Conservation (phyloP, 92 coral and sea anemone genomes). For the Palythoa grandis region DNA sequence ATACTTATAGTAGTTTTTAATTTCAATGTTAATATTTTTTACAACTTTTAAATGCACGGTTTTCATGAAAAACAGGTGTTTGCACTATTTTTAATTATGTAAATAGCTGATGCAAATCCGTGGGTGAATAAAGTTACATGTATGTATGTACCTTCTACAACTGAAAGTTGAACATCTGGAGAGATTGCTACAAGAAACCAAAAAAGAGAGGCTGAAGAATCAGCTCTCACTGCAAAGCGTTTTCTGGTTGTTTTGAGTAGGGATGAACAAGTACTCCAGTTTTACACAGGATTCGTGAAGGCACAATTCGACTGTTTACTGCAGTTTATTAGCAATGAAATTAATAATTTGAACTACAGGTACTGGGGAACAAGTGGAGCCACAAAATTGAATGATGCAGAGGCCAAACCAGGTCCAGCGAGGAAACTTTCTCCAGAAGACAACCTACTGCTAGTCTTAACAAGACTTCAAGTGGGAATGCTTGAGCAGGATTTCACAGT, state of each 20-base stretch:
- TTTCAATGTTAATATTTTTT: too few species aligned
- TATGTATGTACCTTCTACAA: too few species aligned
- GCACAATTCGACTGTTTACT: conserved; percentile 51
- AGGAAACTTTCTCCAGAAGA: conserved; percentile 45
- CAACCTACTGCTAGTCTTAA: conserved; percentile 52
- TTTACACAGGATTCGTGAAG: conserved; percentile 54
- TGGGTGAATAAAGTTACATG: too few species aligned
- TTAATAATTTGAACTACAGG: conserved; percentile 29
- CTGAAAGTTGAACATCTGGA: too few species aligned
- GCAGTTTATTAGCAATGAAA: conserved; percentile 43
- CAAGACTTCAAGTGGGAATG: conserved; percentile 57
- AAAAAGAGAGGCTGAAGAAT: too few species aligned
- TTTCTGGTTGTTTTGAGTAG: conserved; percentile 1
- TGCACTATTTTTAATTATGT: too few species aligned
- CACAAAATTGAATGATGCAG: conserved; percentile 13
- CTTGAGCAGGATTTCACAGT: conserved; percentile 9
- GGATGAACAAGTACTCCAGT: conserved; percentile 48
- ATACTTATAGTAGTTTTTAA: too few species aligned
- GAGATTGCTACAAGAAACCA: too few species aligned
- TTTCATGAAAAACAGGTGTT: too few species aligned
- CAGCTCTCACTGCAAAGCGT: too few species aligned
- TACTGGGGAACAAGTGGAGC: conserved; percentile 58
- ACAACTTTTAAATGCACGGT: too few species aligned
- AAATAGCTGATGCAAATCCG: too few species aligned
- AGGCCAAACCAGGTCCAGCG: conserved; percentile 47